Evolutionary conservation across 2,888 invertebrate genomes (phyloP).

Genomic region (Dryadula phaetusa): DNA sequence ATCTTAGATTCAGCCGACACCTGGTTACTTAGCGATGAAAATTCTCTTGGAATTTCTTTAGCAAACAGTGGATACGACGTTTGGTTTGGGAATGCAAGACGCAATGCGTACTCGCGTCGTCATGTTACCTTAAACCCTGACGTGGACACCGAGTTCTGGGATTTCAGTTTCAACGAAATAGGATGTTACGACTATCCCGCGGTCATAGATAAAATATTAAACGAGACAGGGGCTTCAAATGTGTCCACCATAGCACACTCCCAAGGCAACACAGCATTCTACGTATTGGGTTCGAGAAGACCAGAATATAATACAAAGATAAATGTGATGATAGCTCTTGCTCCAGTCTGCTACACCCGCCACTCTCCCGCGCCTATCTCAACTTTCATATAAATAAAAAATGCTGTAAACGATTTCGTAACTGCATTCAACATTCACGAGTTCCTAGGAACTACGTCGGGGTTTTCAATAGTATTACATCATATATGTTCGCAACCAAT

Average conservation of each 20-base stretch:
- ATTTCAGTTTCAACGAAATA: slow-evolving; percentile 87
- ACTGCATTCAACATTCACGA: slow-evolving; percentile 39
- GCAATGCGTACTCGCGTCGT: slow-evolving; percentile 82
- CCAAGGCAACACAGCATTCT: slow-evolving; percentile 83
- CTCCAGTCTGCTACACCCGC: slow-evolving; percentile 80
- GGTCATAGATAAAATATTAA: slow-evolving; percentile 65
- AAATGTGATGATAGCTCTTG: slow-evolving; percentile 76
- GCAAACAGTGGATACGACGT: slow-evolving; percentile 58
- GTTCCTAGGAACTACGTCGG: slow-evolving; percentile 36
- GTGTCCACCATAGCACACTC: slow-evolving; percentile 88
- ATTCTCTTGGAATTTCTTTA: slow-evolving; percentile 50
- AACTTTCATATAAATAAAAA: slow-evolving; percentile 55
- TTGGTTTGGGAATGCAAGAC: slow-evolving; percentile 73
- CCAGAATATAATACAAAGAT: slow-evolving; percentile 84
- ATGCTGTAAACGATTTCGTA: slow-evolving; percentile 35
- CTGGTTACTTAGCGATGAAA: slow-evolving; percentile 53
- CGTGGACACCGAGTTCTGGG: slow-evolving; percentile 68
- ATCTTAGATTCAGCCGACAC: slow-evolving; percentile 52
- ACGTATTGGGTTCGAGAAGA: slow-evolving; percentile 73
- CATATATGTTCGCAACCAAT: slow-evolving; percentile 36
- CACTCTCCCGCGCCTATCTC: slow-evolving; percentile 55
- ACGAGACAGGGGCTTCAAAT: slow-evolving; percentile 71
- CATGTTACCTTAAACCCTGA: slow-evolving; percentile 71
- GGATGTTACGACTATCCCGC: slow-evolving; percentile 87
- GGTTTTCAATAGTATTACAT: slow-evolving; percentile 3